phyloP scores from a whole-genome alignment of 2,797 vertebrate genomes.

The Mallotus villosus region DNA sequence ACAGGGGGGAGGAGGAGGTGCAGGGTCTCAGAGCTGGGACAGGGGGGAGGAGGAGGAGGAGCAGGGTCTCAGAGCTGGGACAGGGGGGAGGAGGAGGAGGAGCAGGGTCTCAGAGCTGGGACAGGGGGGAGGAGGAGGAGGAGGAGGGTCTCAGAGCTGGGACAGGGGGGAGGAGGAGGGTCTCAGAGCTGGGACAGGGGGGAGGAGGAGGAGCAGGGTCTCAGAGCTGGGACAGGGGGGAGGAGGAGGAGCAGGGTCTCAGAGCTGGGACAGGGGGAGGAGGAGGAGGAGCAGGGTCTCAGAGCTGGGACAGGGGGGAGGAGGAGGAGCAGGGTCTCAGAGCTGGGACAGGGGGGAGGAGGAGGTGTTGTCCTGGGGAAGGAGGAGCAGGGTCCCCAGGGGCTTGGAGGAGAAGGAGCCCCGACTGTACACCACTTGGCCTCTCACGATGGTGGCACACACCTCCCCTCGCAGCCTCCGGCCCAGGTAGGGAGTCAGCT shows the following conservation, averaged over 20 bases:
- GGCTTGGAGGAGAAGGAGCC: constrained; percentile 72
- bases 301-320: background rate
- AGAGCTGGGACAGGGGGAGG: background rate
- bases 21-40: background rate
- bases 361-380: constrained; percentile 43
- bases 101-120: background rate
- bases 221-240: background rate
- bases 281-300: too few relatives aligned
- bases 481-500: constrained; percentile 82
- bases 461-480: constrained; percentile 72
- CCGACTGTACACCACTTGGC: constrained; percentile 76
- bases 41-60: too few relatives aligned
- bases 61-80: background rate
- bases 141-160: background rate
- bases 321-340: too few relatives aligned
- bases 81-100: too few relatives aligned
- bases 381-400: constrained; percentile 73
- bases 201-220: too few relatives aligned
- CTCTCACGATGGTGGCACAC: constrained; percentile 73
- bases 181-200: background rate
- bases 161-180: too few relatives aligned
- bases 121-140: too few relatives aligned
- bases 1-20: too few relatives aligned
- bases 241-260: too few relatives aligned
- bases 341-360: constrained; percentile 12